phyloP scores from a whole-genome alignment of 23 tunicate genomes.

The Ciona savignyi region DNA sequence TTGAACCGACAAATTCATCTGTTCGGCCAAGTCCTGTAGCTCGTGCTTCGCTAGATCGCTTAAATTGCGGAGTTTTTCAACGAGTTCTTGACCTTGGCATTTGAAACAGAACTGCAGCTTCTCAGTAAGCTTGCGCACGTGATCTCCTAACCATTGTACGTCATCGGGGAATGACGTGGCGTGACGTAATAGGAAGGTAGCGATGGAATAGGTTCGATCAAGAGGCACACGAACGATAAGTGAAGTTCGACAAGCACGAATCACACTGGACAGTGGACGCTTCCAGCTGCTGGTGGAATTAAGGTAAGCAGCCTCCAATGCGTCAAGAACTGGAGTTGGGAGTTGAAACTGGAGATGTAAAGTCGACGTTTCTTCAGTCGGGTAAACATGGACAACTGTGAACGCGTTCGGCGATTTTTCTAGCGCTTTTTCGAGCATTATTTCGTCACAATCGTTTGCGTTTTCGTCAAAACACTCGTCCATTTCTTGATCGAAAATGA shows the following conservation, averaged over 20 bases:
- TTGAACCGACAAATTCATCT: slow-evolving; percentile 35
- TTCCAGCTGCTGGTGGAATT: slow-evolving; percentile 3
- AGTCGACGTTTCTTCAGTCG: slow-evolving; percentile 17
- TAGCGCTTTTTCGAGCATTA: not conserved
- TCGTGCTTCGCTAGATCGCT: slow-evolving; percentile 12
- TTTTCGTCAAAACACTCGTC: slow-evolving; percentile 50
- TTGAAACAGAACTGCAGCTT: slow-evolving; percentile 31
- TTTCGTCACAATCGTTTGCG: not conserved
- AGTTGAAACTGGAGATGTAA: slow-evolving; percentile 38
- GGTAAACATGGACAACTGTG: slow-evolving; percentile 54
- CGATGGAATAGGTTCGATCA: slow-evolving; percentile 42
- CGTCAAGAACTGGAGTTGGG: slow-evolving; percentile 46
- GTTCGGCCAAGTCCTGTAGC: slow-evolving; percentile 9
- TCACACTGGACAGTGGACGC: slow-evolving; percentile 12
- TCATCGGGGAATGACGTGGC: slow-evolving; percentile 28
- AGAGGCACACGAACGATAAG: slow-evolving; percentile 37
- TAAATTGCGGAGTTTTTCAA: slow-evolving; percentile 6
- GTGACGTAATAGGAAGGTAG: slow-evolving; percentile 30
- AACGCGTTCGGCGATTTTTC: slow-evolving; percentile 12
- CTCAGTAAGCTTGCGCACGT: slow-evolving; percentile 27
- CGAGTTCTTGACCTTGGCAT: slow-evolving; percentile 21
- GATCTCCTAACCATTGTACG: slow-evolving; percentile 27
- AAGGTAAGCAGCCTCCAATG: slow-evolving; percentile 37
- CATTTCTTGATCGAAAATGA: not conserved
- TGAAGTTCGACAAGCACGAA: slow-evolving; percentile 18